Evolutionary conservation across 2,113 vertebrate genomes (phyloP).

Genomic region (Atrichornis clamosus): DNA sequence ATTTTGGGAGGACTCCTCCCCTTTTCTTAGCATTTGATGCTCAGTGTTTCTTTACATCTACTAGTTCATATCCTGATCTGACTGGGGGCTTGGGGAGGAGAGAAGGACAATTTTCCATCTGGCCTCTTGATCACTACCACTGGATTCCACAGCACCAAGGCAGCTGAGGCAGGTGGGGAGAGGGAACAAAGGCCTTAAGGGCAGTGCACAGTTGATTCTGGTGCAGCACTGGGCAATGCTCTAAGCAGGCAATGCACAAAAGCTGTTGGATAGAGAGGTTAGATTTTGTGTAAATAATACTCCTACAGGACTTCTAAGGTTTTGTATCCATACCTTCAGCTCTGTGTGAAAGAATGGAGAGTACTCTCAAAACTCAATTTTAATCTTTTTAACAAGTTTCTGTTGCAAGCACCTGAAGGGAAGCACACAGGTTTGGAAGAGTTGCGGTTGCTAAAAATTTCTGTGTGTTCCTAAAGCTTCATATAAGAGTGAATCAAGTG

Average conservation of each 20-base stretch:
- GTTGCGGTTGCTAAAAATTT: not conserved
- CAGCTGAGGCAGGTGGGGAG: not conserved
- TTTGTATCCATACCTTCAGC: not conserved
- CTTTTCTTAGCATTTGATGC: not conserved
- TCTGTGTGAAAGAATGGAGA: not conserved
- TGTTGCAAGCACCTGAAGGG: not conserved
- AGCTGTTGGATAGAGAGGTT: not conserved
- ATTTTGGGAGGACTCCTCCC: not conserved
- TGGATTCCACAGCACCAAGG: not conserved
- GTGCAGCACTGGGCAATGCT: not conserved
- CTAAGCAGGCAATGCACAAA: not conserved
- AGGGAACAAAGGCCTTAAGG: not conserved
- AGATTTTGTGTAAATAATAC: not conserved
- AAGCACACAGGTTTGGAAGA: not conserved
- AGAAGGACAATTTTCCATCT: not conserved
- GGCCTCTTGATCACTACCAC: not conserved
- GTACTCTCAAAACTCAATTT: not conserved
- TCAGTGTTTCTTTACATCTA: fast-evolving
- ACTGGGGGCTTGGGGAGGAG: not conserved
- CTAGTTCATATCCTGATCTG: not conserved
- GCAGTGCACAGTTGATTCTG: not conserved
- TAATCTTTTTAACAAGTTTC: not conserved
- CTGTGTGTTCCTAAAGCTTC: not conserved
- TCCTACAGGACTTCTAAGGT: not conserved
- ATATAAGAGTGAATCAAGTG: not conserved